Conservation (phyloP, 2,888 invertebrate genomes). For the Petrolisthes manimaculis region DNA sequence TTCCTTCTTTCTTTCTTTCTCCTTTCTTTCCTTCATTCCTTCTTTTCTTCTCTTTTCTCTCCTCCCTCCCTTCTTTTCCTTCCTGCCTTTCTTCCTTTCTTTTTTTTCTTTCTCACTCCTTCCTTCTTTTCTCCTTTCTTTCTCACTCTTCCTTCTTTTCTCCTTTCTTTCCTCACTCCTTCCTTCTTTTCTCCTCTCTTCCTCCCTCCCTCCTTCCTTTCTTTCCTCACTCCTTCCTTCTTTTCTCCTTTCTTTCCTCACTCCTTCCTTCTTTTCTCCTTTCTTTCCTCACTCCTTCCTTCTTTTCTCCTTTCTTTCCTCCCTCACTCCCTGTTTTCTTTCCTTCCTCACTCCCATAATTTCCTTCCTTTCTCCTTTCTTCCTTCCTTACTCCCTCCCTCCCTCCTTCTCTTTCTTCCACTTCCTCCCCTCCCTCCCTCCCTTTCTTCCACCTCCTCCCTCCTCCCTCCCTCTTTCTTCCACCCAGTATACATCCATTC, state of each 20-base stretch:
- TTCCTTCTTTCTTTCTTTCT: background rate
- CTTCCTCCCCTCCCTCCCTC: slow-evolving; percentile 20
- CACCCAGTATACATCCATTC: slow-evolving; percentile 11
- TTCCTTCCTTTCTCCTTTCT: background rate
- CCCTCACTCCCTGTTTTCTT: background rate
- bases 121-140: background rate
- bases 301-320: slow-evolving; percentile 7
- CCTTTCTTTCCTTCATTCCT: background rate
- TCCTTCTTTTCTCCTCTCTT: background rate
- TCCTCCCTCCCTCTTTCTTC: slow-evolving; percentile 16
- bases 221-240: background rate
- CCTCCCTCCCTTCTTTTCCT: background rate
- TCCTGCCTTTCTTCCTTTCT: background rate
- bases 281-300: background rate
- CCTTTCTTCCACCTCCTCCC: slow-evolving; percentile 21
- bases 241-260: background rate
- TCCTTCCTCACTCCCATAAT: background rate
- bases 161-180: background rate
- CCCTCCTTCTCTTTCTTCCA: background rate
- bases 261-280: no score
- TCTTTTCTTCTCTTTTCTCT: background rate
- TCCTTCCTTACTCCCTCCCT: no score
- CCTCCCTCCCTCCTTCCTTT: background rate
- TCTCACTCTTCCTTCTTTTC: background rate
- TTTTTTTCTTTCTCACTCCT: background rate